phyloP scores from a whole-genome alignment of 2,113 vertebrate genomes.

The Phylloscopus whistleri region DNA sequence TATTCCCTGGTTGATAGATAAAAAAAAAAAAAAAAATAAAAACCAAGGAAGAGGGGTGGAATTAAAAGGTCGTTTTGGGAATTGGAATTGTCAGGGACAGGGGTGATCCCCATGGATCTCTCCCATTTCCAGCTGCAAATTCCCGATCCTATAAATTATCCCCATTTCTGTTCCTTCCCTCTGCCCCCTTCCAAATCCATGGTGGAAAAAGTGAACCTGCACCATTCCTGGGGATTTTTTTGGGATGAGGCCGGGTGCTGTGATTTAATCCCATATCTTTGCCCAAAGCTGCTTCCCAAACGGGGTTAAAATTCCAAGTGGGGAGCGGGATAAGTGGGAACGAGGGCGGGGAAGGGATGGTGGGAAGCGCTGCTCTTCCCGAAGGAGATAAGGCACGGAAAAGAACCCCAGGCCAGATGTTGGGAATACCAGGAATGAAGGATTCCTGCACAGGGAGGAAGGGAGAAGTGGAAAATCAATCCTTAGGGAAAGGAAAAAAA shows the following conservation, averaged over 20 bases:
- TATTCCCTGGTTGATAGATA: too few species aligned
- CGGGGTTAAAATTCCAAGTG: neutral
- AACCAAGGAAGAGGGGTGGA: too few species aligned
- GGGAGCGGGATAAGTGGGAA: neutral
- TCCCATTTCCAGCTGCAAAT: neutral
- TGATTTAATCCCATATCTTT: accelerated
- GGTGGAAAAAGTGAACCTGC: accelerated
- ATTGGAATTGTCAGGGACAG: neutral
- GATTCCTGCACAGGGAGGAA: neutral
- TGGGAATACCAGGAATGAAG: neutral
- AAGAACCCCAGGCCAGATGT: neutral
- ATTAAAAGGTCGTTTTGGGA: neutral
- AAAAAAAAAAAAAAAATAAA: too few species aligned
- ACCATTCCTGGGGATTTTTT: neutral
- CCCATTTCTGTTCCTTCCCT: neutral
- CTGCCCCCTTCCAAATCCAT: neutral
- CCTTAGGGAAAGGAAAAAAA: neutral
- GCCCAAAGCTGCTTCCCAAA: neutral
- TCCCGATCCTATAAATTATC: neutral
- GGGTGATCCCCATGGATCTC: accelerated
- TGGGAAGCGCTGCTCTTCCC: neutral
- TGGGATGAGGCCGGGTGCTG: accelerated
- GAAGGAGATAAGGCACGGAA: neutral
- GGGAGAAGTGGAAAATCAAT: neutral
- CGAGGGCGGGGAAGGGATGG: neutral